Conservation (phyloP, 2,113 vertebrate genomes). For the Vicugna pacos region DNA sequence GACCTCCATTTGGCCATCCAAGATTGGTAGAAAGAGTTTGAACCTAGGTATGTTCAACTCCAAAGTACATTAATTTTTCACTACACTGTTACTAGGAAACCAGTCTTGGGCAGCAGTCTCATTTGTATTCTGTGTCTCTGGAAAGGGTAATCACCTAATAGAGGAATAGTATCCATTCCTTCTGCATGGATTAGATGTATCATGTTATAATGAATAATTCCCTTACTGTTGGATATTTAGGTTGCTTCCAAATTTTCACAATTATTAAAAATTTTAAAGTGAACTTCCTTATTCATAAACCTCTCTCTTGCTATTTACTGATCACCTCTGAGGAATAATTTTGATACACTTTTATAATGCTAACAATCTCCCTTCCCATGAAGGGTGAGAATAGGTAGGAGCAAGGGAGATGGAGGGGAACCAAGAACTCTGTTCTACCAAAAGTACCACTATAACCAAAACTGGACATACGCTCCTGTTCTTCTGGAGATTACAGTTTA, state of each 20-base stretch:
- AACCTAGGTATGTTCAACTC: neutral
- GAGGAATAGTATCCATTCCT: constrained; percentile 2
- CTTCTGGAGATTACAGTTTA: neutral
- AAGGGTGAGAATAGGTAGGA: neutral
- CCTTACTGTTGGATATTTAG: neutral
- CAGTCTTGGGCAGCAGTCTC: constrained; percentile 26
- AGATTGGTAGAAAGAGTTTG: constrained; percentile 41
- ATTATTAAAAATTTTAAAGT: constrained; percentile 3
- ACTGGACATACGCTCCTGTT: neutral
- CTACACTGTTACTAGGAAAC: constrained; percentile 43
- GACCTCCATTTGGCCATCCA: neutral
- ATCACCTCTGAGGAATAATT: constrained; percentile 6
- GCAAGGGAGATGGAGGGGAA: neutral
- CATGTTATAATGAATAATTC: neutral
- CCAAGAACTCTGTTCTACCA: neutral
- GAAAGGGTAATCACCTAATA: neutral
- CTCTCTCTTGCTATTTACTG: constrained; percentile 4
- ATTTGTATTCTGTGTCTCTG: constrained; percentile 21
- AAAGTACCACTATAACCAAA: constrained; percentile 21
- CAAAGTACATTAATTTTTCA: constrained; percentile 3
- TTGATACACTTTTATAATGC: neutral
- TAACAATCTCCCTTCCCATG: neutral
- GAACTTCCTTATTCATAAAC: constrained; percentile 24
- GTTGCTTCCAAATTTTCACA: constrained; percentile 35
- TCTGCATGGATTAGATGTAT: neutral